Percentiles rank a stretch among this genome's conserved stretches.
phyloP scores from a whole-genome alignment of 2,797 vertebrate species.

The Geotrypetes seraphini region DNA sequence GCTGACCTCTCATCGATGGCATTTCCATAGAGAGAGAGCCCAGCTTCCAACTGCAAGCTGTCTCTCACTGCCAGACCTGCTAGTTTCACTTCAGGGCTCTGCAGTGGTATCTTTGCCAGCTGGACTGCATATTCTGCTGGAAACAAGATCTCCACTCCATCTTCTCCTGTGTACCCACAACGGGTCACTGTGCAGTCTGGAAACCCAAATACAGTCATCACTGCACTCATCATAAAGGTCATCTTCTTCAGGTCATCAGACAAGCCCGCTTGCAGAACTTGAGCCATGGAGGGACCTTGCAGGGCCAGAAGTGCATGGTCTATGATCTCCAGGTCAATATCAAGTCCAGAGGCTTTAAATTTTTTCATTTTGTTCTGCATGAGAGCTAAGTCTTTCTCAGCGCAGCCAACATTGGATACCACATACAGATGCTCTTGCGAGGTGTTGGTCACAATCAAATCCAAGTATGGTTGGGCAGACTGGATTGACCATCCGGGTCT shows the following conservation, averaged over 20 bases:
- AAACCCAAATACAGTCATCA: too few species aligned
- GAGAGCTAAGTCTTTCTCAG: slow-evolving; percentile 80
- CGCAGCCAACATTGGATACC: slow-evolving; percentile 87
- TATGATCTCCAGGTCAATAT: slow-evolving; percentile 75
- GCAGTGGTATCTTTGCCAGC: slow-evolving; percentile 68
- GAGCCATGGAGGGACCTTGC: too few species aligned
- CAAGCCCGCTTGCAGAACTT: too few species aligned
- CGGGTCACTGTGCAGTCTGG: too few species aligned
- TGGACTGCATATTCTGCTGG: slow-evolving; percentile 55
- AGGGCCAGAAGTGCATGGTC: slow-evolving; percentile 81
- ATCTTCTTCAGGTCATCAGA: too few species aligned
- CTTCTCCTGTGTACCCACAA: too few species aligned
- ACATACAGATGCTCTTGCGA: slow-evolving; percentile 78
- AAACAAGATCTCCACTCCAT: slow-evolving; percentile 94
- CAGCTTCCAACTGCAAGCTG: slow-evolving; percentile 88
- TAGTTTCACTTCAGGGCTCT: slow-evolving; percentile 67
- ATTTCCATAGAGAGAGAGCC: slow-evolving; percentile 90
- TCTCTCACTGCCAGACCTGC: slow-evolving; percentile 84
- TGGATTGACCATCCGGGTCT: too few species aligned
- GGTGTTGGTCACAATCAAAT: slow-evolving; percentile 85
- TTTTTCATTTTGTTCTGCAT: slow-evolving; percentile 79
- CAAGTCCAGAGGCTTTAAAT: slow-evolving; percentile 63
- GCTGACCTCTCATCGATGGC: slow-evolving; percentile 89
- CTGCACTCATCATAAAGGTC: too few species aligned
- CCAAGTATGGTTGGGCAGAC: too few species aligned